Conservation (phyloP, 2,797 vertebrate species). For the Triplophysa bombifrons region DNA sequence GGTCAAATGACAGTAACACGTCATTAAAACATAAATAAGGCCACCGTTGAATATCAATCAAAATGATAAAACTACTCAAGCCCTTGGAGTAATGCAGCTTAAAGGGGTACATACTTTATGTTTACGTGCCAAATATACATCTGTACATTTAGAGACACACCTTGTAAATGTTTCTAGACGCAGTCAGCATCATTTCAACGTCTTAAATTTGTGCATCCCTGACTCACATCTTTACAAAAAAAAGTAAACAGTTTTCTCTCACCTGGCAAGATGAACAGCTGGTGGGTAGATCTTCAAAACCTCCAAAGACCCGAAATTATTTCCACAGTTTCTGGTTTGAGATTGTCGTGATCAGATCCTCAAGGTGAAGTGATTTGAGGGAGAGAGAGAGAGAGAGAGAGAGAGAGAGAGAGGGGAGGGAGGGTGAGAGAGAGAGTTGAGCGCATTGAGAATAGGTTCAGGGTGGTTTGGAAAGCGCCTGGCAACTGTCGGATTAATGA, state of each 20-base stretch:
- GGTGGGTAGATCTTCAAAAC: conserved; percentile 54
- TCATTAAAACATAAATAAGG: not conserved
- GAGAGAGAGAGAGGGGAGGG: conserved; percentile 1
- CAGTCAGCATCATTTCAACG: conserved; percentile 26
- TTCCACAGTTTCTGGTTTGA: conserved; percentile 49
- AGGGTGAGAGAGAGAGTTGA: conserved; percentile 26
- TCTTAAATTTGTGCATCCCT: conserved; percentile 52
- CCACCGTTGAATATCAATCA: not conserved
- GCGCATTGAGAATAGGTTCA: conserved; percentile 48
- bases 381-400: conserved; percentile 6
- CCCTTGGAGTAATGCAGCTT: not conserved
- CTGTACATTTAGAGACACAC: conserved; percentile 47
- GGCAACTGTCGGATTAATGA: conserved; percentile 34
- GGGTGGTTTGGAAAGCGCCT: conserved; percentile 51
- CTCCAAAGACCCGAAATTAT: conserved; percentile 53
- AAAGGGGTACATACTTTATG: not conserved
- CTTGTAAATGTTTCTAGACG: conserved; percentile 36
- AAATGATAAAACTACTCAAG: not conserved
- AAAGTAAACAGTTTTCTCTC: conserved; percentile 54
- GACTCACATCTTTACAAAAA: conserved; percentile 53
- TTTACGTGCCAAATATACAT: not conserved
- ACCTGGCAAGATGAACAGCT: conserved; percentile 60
- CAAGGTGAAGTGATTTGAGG: conserved; percentile 19
- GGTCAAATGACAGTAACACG: too few species aligned
- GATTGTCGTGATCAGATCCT: conserved; percentile 22